phyloP scores from a whole-genome alignment of 2,113 vertebrate genomes.

The Cinclus cinclus region DNA sequence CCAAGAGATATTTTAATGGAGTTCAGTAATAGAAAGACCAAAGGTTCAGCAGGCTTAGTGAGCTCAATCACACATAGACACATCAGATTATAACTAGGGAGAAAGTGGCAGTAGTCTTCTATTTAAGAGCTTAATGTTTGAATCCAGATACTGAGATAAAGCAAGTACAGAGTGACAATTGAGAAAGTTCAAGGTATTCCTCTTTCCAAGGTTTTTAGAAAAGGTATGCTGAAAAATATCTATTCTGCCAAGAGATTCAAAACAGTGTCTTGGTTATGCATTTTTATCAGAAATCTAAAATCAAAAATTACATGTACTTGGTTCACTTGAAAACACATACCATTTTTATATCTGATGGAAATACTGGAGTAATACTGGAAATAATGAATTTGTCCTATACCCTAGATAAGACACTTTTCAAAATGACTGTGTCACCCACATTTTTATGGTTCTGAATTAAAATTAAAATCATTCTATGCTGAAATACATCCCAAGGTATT shows the following conservation, averaged over 20 bases:
- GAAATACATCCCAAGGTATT: conserved; percentile 26
- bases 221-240: not conserved
- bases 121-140: not conserved
- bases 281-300: not conserved
- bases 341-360: not conserved
- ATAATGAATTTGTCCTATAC: not conserved
- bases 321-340: not conserved
- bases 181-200: not conserved
- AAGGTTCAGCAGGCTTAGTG: not conserved
- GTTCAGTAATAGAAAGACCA: not conserved
- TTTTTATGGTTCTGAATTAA: not conserved
- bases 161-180: not conserved
- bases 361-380: not conserved
- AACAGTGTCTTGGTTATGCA: not conserved
- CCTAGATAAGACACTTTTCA: not conserved
- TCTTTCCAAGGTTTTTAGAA: not conserved
- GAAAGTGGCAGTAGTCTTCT: not conserved
- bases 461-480: not conserved
- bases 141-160: not conserved
- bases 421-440: not conserved
- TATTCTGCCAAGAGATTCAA: not conserved
- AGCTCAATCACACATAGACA: not conserved
- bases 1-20: not conserved
- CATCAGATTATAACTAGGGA: not conserved
- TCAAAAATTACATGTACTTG: not conserved